These are phyloP conservation scores for Cheilinus undulatus DNA, from an alignment of 2,113 vertebrate species.

Conservation along the genomic window DNA sequence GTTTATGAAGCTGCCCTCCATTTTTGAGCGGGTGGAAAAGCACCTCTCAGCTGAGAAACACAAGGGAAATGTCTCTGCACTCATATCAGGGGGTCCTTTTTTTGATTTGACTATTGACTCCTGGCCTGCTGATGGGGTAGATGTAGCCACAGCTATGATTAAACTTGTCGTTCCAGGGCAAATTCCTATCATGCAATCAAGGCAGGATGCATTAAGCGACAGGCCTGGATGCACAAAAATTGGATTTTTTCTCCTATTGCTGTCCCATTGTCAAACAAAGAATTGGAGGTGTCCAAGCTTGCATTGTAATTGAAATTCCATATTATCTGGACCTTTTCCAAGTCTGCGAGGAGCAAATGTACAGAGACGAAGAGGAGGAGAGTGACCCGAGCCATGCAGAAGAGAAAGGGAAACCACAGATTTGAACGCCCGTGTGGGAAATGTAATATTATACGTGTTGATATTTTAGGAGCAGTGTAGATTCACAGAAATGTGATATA, in stretches of 20 bases:
- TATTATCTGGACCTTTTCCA: conserved; percentile 58
- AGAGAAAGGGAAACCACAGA: conserved; percentile 28
- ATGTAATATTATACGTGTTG: conserved; percentile 55
- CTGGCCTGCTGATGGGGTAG: conserved; percentile 65
- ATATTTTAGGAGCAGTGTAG: conserved; percentile 61
- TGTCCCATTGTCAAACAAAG: conserved; percentile 60
- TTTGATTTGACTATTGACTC: conserved; percentile 74
- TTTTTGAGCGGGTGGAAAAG: conserved; percentile 51
- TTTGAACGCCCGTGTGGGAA: conserved; percentile 49
- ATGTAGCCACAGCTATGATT: conserved; percentile 69
- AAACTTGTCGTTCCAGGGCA: conserved; percentile 72
- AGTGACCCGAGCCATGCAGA: conserved; percentile 37
- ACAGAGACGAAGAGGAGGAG: conserved; percentile 26
- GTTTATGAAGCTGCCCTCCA: conserved; percentile 48
- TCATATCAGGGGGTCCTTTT: conserved; percentile 63
- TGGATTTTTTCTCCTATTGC: conserved; percentile 73
- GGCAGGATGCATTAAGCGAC: conserved; percentile 62
- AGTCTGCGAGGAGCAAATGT: conserved; percentile 24
- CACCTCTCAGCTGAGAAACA: conserved; percentile 69
- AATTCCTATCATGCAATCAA: conserved; percentile 66
- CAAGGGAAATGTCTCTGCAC: conserved; percentile 73
- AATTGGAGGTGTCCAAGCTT: conserved; percentile 69
- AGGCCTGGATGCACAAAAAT: conserved; percentile 78
- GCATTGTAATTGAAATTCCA: conserved; percentile 73
- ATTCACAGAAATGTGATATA: conserved; percentile 45